Base-by-base conservation (phyloP, 2,113 vertebrate species). In the Mirounga angustirostris region DNA sequence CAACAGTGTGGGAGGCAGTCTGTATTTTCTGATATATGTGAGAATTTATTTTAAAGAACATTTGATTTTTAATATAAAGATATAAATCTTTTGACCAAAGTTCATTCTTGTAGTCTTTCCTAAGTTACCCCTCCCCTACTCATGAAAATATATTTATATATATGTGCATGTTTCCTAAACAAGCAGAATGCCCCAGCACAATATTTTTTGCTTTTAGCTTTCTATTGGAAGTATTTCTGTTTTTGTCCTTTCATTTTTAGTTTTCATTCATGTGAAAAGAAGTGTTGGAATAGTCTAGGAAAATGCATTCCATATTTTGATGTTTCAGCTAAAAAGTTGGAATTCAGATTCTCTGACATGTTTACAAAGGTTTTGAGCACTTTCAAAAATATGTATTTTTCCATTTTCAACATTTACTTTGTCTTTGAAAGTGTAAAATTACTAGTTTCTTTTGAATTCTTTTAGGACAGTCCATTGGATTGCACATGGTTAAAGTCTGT, bases 11-110 rank as follows among this genome's bases (percentile, higher is more conserved):
- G 94, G 81, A 91, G 11, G 30, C 50, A 84, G 36, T 93, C 40
- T 89, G 4, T 33, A 67, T 90, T 81, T 97, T 74, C 61, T 61
- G 28, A 96, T 86, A 69, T 93, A 71, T 8, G 16, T 59, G n/a
- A 93, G 89, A 88, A 69, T 89, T 40, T 91, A 71, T 94, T 96
- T 95, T 85, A 81, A 71, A n/a, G 93, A 50, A 61, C 54, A 61
- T 74, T 91, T 28, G 15, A 84, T 85, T 85, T 95, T 87, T 84
- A 95, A 94, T 85, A 81, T 89, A 58, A 96, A 97, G 96, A 78
- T 89, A 26, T 86, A 82, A 61, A 67, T 88, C 54, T 92, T 80
- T 80, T 54, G 54, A 63, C 59, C 8, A 4, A n/a, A 54, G 46
- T 94, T 96, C 95, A 52, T 91, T 87, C 52, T 81, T 84, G 19